Evolutionary conservation across 1,140 invertebrate species (phyloP).

Genomic region (Metopolophium dirhodum): DNA sequence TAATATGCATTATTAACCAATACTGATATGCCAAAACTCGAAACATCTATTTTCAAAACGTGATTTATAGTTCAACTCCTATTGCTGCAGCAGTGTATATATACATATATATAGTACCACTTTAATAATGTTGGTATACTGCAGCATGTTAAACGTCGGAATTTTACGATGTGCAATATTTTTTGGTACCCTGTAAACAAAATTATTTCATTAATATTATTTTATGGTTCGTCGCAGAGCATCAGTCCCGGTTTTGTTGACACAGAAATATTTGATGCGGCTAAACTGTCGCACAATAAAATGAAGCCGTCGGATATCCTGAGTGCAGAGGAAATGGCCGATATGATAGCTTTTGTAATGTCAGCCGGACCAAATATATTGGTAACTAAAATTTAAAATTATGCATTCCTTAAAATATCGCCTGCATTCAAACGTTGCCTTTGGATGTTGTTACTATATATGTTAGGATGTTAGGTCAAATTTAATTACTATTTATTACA

Average conservation of each 20-base stretch:
- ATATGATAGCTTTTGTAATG: slow-evolving; percentile 39
- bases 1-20: no score
- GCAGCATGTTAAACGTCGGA: neutral
- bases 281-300: neutral
- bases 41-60: no score
- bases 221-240: neutral
- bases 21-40: no score
- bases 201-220: neutral
- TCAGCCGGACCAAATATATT: slow-evolving; percentile 35
- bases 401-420: neutral
- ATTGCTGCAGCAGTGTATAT: no score
- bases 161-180: neutral
- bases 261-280: slow-evolving; percentile 46
- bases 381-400: neutral
- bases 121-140: neutral
- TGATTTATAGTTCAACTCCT: no score
- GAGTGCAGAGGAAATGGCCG: slow-evolving; percentile 45
- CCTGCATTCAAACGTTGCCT: neutral
- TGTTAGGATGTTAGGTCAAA: no score
- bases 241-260: slow-evolving; percentile 47
- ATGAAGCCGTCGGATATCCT: neutral
- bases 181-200: neutral
- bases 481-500: neutral
- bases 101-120: no score
- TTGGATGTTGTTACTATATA: no score